phyloP scores from a whole-genome alignment of 2,888 invertebrate genomes.

The Neoaliturus tenellus region DNA sequence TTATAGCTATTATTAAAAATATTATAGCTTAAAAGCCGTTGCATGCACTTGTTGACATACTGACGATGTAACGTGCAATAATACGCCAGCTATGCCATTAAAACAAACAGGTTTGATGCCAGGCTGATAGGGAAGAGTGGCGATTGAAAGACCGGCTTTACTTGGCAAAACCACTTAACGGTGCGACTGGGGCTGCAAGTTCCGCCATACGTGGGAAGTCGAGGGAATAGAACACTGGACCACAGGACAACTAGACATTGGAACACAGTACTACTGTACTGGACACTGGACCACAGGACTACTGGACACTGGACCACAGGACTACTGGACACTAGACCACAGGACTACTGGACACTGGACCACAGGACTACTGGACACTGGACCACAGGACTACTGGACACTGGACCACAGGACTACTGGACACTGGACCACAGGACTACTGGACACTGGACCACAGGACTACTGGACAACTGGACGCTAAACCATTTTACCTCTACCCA shows the following conservation, averaged over 20 bases:
- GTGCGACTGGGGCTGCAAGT: not conserved
- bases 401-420: no score
- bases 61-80: not conserved
- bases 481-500: no score
- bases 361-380: no score
- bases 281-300: no score
- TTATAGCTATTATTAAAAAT: not conserved
- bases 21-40: not conserved
- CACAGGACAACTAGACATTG: no score
- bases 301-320: not conserved
- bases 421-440: no score
- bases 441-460: no score
- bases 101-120: not conserved
- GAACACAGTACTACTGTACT: no score
- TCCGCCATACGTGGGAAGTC: not conserved
- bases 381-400: no score
- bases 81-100: not conserved
- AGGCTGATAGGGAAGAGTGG: not conserved
- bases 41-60: not conserved
- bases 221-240: not conserved
- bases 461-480: no score
- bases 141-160: not conserved
- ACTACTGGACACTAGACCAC: no score
- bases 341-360: no score
- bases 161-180: slow-evolving; percentile 8